Evolutionary conservation across 2,797 vertebrate species (phyloP).

Genomic region (Esox lucius): DNA sequence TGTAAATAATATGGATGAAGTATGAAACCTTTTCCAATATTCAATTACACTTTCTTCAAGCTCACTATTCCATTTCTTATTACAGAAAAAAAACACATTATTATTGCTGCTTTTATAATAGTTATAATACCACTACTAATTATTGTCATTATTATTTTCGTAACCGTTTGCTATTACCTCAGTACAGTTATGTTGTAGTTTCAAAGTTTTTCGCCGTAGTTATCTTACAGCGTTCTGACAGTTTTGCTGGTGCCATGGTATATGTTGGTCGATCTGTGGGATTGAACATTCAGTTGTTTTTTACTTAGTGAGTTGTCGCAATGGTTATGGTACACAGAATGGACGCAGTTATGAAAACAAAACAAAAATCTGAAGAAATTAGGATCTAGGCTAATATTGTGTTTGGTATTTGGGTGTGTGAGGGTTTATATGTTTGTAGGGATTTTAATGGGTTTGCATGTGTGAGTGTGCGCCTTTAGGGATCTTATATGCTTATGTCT

Average conservation of each 20-base stretch:
- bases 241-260: neutral
- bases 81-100: neutral
- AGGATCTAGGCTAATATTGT: neutral
- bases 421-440: too few relatives aligned
- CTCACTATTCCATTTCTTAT: neutral
- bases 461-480: neutral
- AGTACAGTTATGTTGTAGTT: neutral
- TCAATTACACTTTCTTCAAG: neutral
- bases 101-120: neutral
- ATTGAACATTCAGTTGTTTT: neutral
- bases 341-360: neutral
- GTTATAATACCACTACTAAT: neutral
- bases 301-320: neutral
- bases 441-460: too few relatives aligned
- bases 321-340: neutral
- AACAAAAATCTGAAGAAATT: neutral
- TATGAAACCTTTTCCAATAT: neutral
- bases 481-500: neutral
- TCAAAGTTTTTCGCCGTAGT: neutral
- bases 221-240: neutral
- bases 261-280: neutral
- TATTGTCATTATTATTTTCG: neutral
- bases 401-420: neutral
- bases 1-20: neutral
- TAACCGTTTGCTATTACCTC: neutral